phyloP scores from a whole-genome alignment of 2,797 vertebrate species.

The Microctenopoma lineatum region DNA sequence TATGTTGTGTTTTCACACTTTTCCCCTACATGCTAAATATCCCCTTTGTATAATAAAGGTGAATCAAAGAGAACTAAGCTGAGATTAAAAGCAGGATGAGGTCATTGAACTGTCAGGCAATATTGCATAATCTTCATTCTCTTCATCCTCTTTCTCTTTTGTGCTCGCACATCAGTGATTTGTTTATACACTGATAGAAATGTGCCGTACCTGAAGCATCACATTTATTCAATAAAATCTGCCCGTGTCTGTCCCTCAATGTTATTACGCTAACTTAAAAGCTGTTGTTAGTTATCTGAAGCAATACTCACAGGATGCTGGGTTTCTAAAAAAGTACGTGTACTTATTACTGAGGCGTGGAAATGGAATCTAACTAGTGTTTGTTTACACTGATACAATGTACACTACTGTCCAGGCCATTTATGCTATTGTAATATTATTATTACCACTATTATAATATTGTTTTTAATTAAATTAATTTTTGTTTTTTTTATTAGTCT shows the following conservation, averaged over 20 bases:
- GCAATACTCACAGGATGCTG: conserved; percentile 1
- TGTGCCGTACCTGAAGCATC: conserved; percentile 38
- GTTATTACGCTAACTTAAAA: conserved; percentile 19
- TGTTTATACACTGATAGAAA: conserved; percentile 31
- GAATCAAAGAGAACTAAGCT: conserved; percentile 44
- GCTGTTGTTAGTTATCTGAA: conserved; percentile 8
- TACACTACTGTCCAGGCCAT: not conserved
- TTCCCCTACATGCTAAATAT: conserved; percentile 21
- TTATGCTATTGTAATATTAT: not conserved
- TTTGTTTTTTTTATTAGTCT: not conserved
- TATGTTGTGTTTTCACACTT: conserved; percentile 15
- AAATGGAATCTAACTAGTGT: not conserved
- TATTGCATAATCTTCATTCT: conserved; percentile 51
- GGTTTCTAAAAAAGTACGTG: not conserved
- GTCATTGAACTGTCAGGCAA: conserved; percentile 56
- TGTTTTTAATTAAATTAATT: not conserved
- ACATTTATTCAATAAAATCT: conserved; percentile 40
- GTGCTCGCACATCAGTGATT: conserved; percentile 41
- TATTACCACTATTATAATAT: not conserved
- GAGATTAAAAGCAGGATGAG: conserved; percentile 59
- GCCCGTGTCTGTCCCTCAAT: conserved; percentile 17
- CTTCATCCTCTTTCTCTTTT: conserved; percentile 51
- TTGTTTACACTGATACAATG: conserved; percentile 27
- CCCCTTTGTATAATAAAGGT: conserved; percentile 27
- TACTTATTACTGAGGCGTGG: not conserved